These are phyloP conservation scores for Oophaga sylvatica DNA, from an alignment of 2,797 vertebrate genomes.

Conservation along the genomic window DNA sequence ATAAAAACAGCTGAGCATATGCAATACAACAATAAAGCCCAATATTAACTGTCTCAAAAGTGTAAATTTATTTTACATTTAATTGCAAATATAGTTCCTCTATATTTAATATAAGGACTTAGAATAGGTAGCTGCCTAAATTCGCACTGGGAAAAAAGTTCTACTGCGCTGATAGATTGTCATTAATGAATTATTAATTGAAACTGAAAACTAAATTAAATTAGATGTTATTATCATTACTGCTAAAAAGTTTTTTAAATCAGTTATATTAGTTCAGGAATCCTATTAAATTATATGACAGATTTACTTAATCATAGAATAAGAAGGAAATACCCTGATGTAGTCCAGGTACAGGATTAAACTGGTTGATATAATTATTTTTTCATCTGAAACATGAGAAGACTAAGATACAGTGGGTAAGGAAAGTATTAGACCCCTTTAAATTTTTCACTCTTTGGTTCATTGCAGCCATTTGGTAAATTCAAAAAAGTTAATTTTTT, in stretches of 20 bases:
- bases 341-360: not conserved
- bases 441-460: too few species aligned
- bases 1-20: not conserved
- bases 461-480: too few species aligned
- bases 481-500: too few species aligned
- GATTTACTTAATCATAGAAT: conserved; percentile 22
- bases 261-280: conserved; percentile 18
- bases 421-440: too few species aligned
- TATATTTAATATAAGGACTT: not conserved
- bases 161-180: not conserved
- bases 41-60: not conserved
- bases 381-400: not conserved
- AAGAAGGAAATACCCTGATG: not conserved
- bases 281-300: conserved; percentile 16
- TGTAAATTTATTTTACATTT: not conserved
- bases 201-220: conserved; percentile 15
- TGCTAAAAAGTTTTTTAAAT: conserved; percentile 15
- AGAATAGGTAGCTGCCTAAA: not conserved
- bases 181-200: conserved; percentile 1
- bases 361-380: not conserved
- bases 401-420: not conserved
- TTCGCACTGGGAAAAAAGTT: not conserved
- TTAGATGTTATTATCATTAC: conserved; percentile 23
- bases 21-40: not conserved
- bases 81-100: not conserved